Evolutionary conservation across 1,140 invertebrate genomes (phyloP), one percentile per base, ranked within the genome.

Genomic region (Sinella curviseta): DNA sequence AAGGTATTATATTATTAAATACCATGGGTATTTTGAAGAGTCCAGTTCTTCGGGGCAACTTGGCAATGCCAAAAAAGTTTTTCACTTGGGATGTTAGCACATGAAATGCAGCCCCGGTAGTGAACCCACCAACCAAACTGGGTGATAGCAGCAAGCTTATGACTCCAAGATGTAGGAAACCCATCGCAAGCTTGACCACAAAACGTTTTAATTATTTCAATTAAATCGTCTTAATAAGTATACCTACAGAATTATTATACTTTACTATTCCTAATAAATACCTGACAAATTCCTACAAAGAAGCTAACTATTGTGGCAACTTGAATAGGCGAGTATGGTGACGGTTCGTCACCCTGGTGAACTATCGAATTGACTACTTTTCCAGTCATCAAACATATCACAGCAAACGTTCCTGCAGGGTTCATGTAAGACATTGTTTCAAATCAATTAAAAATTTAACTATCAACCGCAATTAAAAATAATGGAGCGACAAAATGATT

Each of bases 11-110:
- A n/a, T n/a, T n/a, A n/a, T n/a, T n/a, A n/a, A n/a, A n/a, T n/a
- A 88, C 87, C 67, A 86, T 88, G 30, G 94, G 86, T 55, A 95
- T 89, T 86, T 92, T 92, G 83, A 95, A 94, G n/a, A 92, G 88
- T 8, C 94, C 93, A 65, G 88, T 90, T 74, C 90, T 86, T 31
- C 90, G 90, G 0, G 85, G 86, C n/a, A 95, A 85, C 31, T 70
- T 8, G 0, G 86, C 86, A 0, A 97, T 85, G 0, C 96, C 96
- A 77, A 97, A 88, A 0, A 97, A 88, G 86, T 95, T 93, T 85
- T 95, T 95, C 0, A 97, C 87, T 88, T 98, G 96, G 3, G 95
- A 96, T 0, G 92, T 92, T n/a, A 96, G 87, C 12, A 98, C 96
- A 84, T 97, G 94, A 77, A 97, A 88, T 0, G 95, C 94, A 1